Base-by-base conservation (phyloP, 2,888 invertebrate genomes). In the Dromius quadrimaculatus region DNA sequence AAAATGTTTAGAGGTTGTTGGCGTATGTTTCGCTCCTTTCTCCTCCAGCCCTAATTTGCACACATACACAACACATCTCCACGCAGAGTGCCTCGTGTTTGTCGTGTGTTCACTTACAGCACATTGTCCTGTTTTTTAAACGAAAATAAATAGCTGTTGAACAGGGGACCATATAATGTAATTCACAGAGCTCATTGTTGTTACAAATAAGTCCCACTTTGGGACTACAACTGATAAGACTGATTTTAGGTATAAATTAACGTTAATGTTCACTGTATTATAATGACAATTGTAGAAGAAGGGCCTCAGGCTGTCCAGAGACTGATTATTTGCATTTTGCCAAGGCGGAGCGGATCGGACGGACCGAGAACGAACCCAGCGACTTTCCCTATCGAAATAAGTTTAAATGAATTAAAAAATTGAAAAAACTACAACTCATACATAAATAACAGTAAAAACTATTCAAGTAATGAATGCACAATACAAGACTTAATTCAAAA, bases 231-330 rank as follows among this genome's bases (percentile, higher is more conserved):
- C 62, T 61, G 19, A 70, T 70, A 70, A 70, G 70, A 70, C 70
- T 70, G 70, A 70, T 70, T 70, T 69, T 70, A 70, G 70, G 47
- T 62, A 70, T 70, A 70, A 47, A 50, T 63, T 28, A 54, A 23
- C 50, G 50, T 54, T 28, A 64, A 64, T 50, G 47, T 47, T 64
- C 64, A 64, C 64, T 64, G 64, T 64, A 64, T 64, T 64, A 64
- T 47, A 64, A 43, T 43, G 45, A 63, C 59, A 36, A 59, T 59
- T 38, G 13, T 57, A 57, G 57, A 34, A 43, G 41, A 43, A 28
- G 43, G 43, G 28, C 63, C 8, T 19, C 47, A 50, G 68, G 57
- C 43, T 43, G 43, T 32, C 43, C 59, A 59, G 70, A 70, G 70
- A 70, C 70, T 70, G 70, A 70, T 62, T 70, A 70, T 38, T 66